These are phyloP conservation scores for Drosophila equinoxialis DNA, from an alignment of 1,140 invertebrate genomes.

Conservation along the genomic window DNA sequence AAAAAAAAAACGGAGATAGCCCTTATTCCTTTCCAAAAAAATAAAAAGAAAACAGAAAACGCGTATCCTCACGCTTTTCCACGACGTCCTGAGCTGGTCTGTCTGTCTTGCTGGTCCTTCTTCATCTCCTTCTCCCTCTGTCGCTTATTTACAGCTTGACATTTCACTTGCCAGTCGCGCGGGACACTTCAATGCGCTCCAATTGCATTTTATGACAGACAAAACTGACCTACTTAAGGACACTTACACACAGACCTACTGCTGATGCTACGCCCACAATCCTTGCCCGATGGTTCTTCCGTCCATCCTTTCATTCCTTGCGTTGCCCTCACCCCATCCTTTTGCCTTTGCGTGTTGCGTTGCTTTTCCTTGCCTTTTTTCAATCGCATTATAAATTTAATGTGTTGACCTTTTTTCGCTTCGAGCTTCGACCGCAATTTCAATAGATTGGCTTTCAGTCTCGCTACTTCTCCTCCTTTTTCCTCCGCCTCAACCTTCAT, in stretches of 20 bases:
- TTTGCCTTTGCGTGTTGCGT: not conserved
- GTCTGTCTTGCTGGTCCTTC: not conserved
- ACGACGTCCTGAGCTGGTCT: not conserved
- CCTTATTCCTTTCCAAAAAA: not conserved
- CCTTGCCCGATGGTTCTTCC: not conserved
- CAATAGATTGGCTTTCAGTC: constrained; percentile 69
- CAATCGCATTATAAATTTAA: constrained; percentile 80
- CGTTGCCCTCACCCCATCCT: not conserved
- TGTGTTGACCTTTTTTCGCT: constrained; percentile 71
- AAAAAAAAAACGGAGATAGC: not conserved
- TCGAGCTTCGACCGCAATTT: constrained; percentile 66
- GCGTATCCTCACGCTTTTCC: constrained; percentile 19
- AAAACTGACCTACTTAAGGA: constrained; percentile 76
- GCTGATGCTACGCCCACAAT: constrained; percentile 24
- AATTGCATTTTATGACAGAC: constrained; percentile 79
- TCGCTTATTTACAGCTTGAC: constrained; percentile 72
- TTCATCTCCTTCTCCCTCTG: not conserved
- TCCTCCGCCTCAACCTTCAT: not conserved
- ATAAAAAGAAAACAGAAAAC: constrained; percentile 11
- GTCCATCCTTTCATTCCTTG: not conserved
- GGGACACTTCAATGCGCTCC: constrained; percentile 72
- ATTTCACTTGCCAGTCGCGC: constrained; percentile 72
- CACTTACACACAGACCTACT: constrained; percentile 23
- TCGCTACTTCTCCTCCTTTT: not conserved
- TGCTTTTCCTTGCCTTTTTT: constrained; percentile 19